Base-by-base conservation (phyloP, 2,888 invertebrate species). In the Parelbella ahira region DNA sequence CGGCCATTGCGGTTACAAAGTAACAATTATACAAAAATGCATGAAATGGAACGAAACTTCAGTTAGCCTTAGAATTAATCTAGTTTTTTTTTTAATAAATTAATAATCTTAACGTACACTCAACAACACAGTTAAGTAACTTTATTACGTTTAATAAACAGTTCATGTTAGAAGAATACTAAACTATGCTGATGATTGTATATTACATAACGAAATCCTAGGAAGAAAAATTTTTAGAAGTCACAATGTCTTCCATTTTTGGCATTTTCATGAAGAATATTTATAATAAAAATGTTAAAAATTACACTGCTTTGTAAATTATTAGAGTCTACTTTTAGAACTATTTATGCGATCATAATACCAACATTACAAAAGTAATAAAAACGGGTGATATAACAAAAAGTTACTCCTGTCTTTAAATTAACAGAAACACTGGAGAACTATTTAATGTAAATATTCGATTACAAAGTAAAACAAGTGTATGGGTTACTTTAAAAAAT, bases 21-120 rank as follows among this genome's bases (percentile, higher is more conserved):
- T 75, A 84, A 83, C 83, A 82, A 75, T 82, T 73, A 74, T 73
- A 82, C 77, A 79, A 81, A 51, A 86, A 84, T 84, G 84, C 84
- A 78, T 72, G 67, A 74, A 74, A 74, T 82, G 82, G 84, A 86
- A 84, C 80, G 77, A 80, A 76, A 75, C 58, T 72, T 69, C 56
- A 60, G 58, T 59, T 54, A 51, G 21, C 37, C 39, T 51, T 56
- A 57, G 44, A 61, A 60, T 68, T 67, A 69, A 67, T 71, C 60
- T 63, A 71, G 73, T 75, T 75, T 78, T 79, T n/a, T 15, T 15
- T 78, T 76, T 71, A 61, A 77, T 74, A 70, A 70, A 56, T 45
- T 42, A 49, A 48, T 59, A 59, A 54, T 51, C 45, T 45, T 55
- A 50, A 50, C 44, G 29, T 49, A 50, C 48, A 30, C 43, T 39